Evolutionary conservation across 2,888 invertebrate genomes (phyloP), one percentile per base, ranked within the genome.

Genomic region (Diadegma fenestrale): DNA sequence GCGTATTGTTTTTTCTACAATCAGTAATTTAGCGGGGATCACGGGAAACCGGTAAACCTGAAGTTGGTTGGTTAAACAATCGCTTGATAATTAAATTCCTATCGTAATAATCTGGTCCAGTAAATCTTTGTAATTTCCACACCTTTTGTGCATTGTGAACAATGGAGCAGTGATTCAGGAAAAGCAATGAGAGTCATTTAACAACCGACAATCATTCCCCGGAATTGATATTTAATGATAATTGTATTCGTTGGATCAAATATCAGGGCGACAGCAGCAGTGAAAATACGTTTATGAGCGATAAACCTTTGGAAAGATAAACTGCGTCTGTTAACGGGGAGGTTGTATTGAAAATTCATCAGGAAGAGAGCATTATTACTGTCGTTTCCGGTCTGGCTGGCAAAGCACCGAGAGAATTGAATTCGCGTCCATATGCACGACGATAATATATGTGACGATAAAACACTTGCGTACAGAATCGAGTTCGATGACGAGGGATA

Each of bases 401-500:
- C 69, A 12, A 5, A 41, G 19, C 22, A 48, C 30, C 7, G 26
- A 26, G 10, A 19, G 33, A 19, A 37, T 26, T 26, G 41, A 6
- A 22, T 37, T 14, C 37, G 8, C 4, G 14, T n/a, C 5, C n/a
- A 72, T 41, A 43, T 22, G 43, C n/a, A n/a, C n/a, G 12, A 6
- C 14, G 22, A 37, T 48, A 64, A 64, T 58, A n/a, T 19, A 68
- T 41, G 30, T 43, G 66, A 37, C 37, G 1, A 37, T 51, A n/a
- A 58, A 58, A 30, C n/a, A 33, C 19, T 26, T 26, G 5, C 43
- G 54, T 14, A 43, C 33, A 22, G 12, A n/a, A n/a, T 26, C 30
- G n/a, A n/a, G 58, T 68, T 69, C 78, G 37, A 78, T 45, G 54
- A 78, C 30, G 68, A 69, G 78, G 58, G 30, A 78, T 7, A 78